phyloP scores from a whole-genome alignment of 2,797 vertebrate species.

The Myotis daubentonii region DNA sequence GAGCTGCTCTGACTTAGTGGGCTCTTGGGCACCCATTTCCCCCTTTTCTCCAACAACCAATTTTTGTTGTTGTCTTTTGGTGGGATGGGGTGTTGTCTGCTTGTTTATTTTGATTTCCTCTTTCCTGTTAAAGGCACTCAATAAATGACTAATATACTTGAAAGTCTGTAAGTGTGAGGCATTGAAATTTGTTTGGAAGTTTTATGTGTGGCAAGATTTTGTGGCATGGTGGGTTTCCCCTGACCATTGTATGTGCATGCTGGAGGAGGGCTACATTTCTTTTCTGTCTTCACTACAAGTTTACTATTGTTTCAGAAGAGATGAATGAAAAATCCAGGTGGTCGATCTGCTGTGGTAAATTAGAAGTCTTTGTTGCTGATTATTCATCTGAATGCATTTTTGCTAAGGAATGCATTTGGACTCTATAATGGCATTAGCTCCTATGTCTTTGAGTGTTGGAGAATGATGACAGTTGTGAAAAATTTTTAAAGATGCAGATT shows the following conservation, averaged over 20 bases:
- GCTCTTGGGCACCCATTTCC: neutral
- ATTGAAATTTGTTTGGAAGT: neutral
- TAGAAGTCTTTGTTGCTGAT: neutral
- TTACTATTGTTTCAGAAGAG: neutral
- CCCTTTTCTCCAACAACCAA: neutral
- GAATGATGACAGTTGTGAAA: neutral
- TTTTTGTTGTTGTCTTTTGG: neutral
- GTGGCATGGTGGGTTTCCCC: neutral
- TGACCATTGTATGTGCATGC: neutral
- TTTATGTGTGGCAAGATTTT: neutral
- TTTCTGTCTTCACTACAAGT: neutral
- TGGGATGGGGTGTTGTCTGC: neutral
- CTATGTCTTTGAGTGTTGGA: neutral
- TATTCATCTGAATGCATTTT: neutral
- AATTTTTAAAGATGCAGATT: neutral
- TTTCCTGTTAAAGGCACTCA: neutral
- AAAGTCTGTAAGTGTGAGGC: neutral
- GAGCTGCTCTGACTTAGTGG: neutral
- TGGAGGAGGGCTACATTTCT: neutral
- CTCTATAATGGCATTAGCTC: neutral
- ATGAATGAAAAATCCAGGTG: neutral
- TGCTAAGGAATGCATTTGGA: neutral
- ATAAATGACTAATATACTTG: neutral
- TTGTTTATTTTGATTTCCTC: slow-evolving; percentile 3
- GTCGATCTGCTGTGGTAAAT: neutral